phyloP scores from a whole-genome alignment of 2,888 invertebrate species.

The Stenichneumon culpator region DNA sequence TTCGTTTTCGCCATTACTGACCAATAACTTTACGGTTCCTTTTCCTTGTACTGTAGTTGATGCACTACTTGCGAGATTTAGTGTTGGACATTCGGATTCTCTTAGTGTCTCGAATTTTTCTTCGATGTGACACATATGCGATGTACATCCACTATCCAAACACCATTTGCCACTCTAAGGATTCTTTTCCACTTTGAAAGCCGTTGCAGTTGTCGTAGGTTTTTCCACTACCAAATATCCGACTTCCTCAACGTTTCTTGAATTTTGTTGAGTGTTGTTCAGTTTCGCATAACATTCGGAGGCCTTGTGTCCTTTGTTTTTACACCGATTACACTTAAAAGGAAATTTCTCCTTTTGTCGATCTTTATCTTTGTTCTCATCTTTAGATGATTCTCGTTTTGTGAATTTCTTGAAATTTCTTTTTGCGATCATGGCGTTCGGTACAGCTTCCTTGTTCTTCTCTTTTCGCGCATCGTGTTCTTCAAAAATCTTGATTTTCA shows the following conservation, averaged over 20 bases:
- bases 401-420: conserved; percentile 13
- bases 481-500: conserved; percentile 47
- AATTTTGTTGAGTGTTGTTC: background rate
- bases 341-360: background rate
- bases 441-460: background rate
- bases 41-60: conserved; percentile 36
- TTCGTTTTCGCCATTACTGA: too few relatives aligned
- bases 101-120: conserved; percentile 18
- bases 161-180: conserved; percentile 21
- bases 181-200: background rate
- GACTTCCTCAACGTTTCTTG: background rate
- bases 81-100: background rate
- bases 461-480: conserved; percentile 39
- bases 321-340: conserved; percentile 8
- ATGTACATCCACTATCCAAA: conserved; percentile 49
- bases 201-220: conserved; percentile 2
- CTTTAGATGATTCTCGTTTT: background rate
- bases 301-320: conserved; percentile 11
- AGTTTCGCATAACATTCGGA: conserved; percentile 5
- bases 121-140: conserved; percentile 34
- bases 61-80: conserved; percentile 44
- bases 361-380: background rate
- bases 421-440: conserved; percentile 4
- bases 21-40: conserved; percentile 39
- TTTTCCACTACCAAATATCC: background rate